phyloP scores from a whole-genome alignment of 2,888 invertebrate species.

The Trissonchulus latispiculum region DNA sequence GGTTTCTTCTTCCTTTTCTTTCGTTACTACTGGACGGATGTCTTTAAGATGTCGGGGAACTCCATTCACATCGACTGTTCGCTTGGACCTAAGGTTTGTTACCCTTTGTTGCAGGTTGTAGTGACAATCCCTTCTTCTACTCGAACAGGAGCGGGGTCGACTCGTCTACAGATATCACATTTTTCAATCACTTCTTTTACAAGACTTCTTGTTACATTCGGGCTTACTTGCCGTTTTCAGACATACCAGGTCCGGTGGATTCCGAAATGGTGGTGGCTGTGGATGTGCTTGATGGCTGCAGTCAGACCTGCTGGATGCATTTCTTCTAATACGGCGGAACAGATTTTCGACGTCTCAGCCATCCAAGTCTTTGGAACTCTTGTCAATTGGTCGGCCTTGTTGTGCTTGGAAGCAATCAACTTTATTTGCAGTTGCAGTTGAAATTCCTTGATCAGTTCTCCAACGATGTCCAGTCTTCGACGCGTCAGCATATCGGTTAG shows the following conservation, averaged over 20 bases:
- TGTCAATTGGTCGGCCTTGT: constrained; percentile 10
- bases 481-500: background rate
- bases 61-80: no score
- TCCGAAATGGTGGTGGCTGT: constrained; percentile 1
- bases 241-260: constrained; percentile 1
- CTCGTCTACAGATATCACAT: constrained; percentile 9
- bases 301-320: background rate
- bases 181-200: constrained; percentile 9
- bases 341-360: background rate
- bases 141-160: constrained; percentile 3
- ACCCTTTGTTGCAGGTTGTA: no score
- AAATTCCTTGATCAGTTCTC: constrained; percentile 2
- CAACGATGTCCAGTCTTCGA: constrained; percentile 3
- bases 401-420: background rate
- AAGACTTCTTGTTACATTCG: background rate
- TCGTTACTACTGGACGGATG: background rate
- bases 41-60: background rate
- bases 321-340: background rate
- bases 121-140: background rate
- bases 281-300: background rate
- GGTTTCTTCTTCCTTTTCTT: background rate
- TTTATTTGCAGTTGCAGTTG: background rate
- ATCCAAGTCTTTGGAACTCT: constrained; percentile 9
- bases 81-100: background rate
- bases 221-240: background rate